Evolutionary conservation across 64 coral and sea anemone species (phyloP).

Genomic region (Anthopleura sola): DNA sequence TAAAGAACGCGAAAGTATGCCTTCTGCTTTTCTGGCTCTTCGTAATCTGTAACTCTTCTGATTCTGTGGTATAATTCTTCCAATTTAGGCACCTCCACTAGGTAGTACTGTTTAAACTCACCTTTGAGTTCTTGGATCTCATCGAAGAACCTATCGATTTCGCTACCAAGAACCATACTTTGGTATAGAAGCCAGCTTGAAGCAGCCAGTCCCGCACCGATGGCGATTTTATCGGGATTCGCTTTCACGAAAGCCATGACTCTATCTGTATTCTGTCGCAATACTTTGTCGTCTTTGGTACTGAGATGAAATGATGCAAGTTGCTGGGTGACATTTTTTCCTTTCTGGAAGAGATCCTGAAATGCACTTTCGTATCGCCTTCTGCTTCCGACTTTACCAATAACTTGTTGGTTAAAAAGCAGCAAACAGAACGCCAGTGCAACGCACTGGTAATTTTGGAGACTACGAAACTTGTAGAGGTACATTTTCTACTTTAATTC

Average conservation of each 20-base stretch:
- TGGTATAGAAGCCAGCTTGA: constrained; percentile 16
- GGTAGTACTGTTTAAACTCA: not conserved
- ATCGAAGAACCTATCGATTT: constrained; percentile 16
- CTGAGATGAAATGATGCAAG: not conserved
- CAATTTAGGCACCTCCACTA: not conserved
- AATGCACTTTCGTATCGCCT: constrained; percentile 20
- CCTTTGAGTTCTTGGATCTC: constrained; percentile 15
- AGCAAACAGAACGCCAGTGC: constrained; percentile 1
- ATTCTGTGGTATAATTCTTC: not conserved
- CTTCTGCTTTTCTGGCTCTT: not conserved
- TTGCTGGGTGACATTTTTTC: not conserved
- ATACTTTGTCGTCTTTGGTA: not conserved
- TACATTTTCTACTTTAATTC: not conserved
- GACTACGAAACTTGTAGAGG: not conserved
- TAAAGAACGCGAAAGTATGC: not conserved
- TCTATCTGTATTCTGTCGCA: not conserved
- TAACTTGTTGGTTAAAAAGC: not conserved
- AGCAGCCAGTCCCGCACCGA: not conserved
- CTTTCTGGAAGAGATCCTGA: not conserved
- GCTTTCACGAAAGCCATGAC: not conserved
- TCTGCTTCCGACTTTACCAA: constrained; percentile 3
- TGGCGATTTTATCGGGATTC: constrained; percentile 13
- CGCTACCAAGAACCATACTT: not conserved
- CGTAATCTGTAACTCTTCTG: not conserved
- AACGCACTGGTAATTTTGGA: not conserved